A percentile compares a stretch with the other conserved stretches of the same genome.
Conservation (phyloP, 2,888 invertebrate genomes). For the Lycia hirtaria region DNA sequence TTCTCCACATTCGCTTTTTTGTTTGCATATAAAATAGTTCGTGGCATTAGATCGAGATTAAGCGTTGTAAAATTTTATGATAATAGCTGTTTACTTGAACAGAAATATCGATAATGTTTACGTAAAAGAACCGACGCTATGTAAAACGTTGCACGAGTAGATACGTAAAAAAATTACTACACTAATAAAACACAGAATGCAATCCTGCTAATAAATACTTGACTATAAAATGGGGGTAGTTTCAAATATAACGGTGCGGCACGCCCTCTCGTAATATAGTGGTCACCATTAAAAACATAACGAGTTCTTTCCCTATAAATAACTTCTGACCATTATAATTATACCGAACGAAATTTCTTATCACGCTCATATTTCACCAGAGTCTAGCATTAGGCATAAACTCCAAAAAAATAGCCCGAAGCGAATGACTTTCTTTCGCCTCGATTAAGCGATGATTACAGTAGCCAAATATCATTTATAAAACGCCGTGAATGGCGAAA, state of each 20-base stretch:
- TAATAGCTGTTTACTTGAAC: conserved; percentile 8
- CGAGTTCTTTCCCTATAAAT: conserved; percentile 78
- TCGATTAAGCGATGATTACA: conserved; percentile 78
- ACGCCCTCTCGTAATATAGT: conserved; percentile 79
- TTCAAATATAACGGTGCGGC: conserved; percentile 56
- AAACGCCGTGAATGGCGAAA: conserved; percentile 42
- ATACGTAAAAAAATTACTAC: conserved; percentile 35
- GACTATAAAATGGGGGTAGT: conserved; percentile 62
- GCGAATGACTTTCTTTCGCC: conserved; percentile 71
- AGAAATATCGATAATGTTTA: conserved; percentile 19
- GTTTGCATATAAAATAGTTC: neutral
- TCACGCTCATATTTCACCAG: conserved; percentile 77
- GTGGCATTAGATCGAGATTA: conserved; percentile 1
- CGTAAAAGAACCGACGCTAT: conserved; percentile 11
- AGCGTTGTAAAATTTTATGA: conserved; percentile 9
- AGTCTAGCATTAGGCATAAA: conserved; percentile 73
- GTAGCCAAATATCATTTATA: conserved; percentile 58
- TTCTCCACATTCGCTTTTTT: neutral
- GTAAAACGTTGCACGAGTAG: conserved; percentile 21
- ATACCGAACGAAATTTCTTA: conserved; percentile 79
- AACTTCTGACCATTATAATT: conserved; percentile 76
- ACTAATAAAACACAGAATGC: conserved; percentile 46
- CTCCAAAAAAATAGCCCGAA: conserved; percentile 48
- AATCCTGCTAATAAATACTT: conserved; percentile 52
- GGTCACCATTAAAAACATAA: conserved; percentile 78